Evolutionary conservation across 2,888 invertebrate genomes (phyloP), one percentile per base, ranked within the genome.

Genomic region (Calameuta pallipes): DNA sequence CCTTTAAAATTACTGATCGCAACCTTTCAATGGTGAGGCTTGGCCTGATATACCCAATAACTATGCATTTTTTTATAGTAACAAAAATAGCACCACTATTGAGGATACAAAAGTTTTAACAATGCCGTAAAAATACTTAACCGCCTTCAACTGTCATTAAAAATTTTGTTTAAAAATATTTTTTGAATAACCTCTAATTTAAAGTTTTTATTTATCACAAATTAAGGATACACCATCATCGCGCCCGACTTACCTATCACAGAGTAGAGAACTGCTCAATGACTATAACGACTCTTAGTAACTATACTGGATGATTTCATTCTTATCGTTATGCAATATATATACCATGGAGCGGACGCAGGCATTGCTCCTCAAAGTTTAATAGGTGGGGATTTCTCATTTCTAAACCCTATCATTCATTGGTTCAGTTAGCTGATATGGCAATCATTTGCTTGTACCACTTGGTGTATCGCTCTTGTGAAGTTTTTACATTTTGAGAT

Each of bases 271-370:
- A 23, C 56, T 56, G 56, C 56, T 56, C 23, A 56, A 56, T 23
- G 56, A 56, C 56, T 56, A 56, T 56, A 56, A 23, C 9, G 56
- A 56, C 56, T 56, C 56, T 56, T 23, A 9, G 56, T 56, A 23
- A 56, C 23, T 15, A 56, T 56, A 9, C 56, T 56, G 23, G 56
- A 56, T 56, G 56, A 56, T 23, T 56, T 56, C 1, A 23, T 23
- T 56, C 56, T 9, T 23, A 56, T 56, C 56, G 56, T 56, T 56
- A 56, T 56, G 56, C 56, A 56, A 83, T 85, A 85, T 85, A 85
- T 85, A 85, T 83, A 80, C 83, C 81, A 81, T 82, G 82, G 80
- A 78, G 80, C 81, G 79, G 83, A 82, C 83, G 81, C 82, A 82
- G 83, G 81, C 79, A 77, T 23, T 56, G 2, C 15, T 56, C 56